phyloP scores from a whole-genome alignment of 1,140 invertebrate genomes.

The Alviniconcha marisindica region DNA sequence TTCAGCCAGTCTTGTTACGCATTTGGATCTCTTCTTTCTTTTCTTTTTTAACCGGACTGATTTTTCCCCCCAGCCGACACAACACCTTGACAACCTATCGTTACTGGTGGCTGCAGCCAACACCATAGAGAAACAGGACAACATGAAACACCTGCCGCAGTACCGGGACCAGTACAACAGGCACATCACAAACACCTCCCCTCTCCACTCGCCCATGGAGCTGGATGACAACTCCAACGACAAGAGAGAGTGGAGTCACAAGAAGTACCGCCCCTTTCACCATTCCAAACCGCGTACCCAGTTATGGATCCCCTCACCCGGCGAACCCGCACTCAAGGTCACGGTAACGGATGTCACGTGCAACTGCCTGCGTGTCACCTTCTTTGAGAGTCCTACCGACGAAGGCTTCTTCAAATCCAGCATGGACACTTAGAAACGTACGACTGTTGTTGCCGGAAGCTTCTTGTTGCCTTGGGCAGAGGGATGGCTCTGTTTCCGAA shows the following conservation, averaged over 20 bases:
- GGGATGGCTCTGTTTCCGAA: too few relatives aligned
- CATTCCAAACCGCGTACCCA: conserved; percentile 29
- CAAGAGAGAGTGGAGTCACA: conserved; percentile 19
- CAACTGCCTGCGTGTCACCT: conserved; percentile 59
- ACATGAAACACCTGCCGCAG: neutral
- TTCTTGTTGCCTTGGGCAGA: too few relatives aligned
- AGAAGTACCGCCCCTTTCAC: conserved; percentile 19
- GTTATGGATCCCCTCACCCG: conserved; percentile 44
- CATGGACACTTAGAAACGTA: conserved; percentile 78
- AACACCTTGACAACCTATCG: conserved; percentile 31
- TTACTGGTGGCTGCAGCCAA: conserved; percentile 24
- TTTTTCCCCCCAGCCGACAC: neutral
- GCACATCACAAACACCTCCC: neutral
- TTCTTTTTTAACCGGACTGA: too few relatives aligned
- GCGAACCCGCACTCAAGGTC: conserved; percentile 44
- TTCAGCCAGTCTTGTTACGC: too few relatives aligned
- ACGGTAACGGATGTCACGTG: conserved; percentile 62
- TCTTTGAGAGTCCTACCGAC: conserved; percentile 60
- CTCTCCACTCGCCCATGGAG: neutral
- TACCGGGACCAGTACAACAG: conserved; percentile 8
- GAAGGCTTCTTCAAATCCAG: conserved; percentile 58
- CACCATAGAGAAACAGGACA: conserved; percentile 13
- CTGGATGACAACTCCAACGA: conserved; percentile 19
- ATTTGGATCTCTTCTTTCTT: too few relatives aligned
- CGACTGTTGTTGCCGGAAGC: too few relatives aligned